Evolutionary conservation across 92 coral and sea anemone genomes (phyloP).

Genomic region (Paramuricea clavata): DNA sequence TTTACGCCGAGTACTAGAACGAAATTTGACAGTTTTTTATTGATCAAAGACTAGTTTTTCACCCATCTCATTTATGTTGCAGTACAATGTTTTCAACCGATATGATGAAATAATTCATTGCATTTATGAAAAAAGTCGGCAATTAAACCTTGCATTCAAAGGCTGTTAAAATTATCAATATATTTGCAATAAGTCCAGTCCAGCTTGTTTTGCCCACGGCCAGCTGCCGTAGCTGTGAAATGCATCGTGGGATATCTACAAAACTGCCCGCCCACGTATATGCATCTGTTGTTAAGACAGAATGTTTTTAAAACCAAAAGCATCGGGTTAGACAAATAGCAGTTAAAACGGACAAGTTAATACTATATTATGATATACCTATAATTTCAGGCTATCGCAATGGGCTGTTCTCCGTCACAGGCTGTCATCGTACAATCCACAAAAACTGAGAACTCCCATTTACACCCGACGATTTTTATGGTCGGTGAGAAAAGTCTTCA

Average conservation of each 20-base stretch:
- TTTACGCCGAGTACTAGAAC: too few relatives aligned
- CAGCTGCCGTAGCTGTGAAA: background rate
- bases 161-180: background rate
- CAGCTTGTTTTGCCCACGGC: background rate
- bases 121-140: background rate
- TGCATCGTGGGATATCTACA: background rate
- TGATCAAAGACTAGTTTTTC: too few relatives aligned
- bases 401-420: slow-evolving; percentile 24
- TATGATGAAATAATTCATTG: too few relatives aligned
- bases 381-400: background rate
- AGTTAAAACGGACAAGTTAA: background rate
- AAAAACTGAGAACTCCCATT: slow-evolving; percentile 43
- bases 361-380: background rate
- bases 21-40: too few relatives aligned
- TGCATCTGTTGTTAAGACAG: background rate
- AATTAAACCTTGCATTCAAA: background rate
- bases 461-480: slow-evolving; percentile 96
- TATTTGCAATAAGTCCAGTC: background rate
- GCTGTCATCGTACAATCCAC: slow-evolving; percentile 45
- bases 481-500: slow-evolving; percentile 89
- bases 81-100: too few relatives aligned
- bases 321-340: background rate
- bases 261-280: background rate
- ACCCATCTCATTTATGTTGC: too few relatives aligned
- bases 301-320: background rate